Percentiles rank a stretch among this genome's conserved stretches.
phyloP scores from a whole-genome alignment of 2,797 vertebrate species.

The Eidolon dupreanum region DNA sequence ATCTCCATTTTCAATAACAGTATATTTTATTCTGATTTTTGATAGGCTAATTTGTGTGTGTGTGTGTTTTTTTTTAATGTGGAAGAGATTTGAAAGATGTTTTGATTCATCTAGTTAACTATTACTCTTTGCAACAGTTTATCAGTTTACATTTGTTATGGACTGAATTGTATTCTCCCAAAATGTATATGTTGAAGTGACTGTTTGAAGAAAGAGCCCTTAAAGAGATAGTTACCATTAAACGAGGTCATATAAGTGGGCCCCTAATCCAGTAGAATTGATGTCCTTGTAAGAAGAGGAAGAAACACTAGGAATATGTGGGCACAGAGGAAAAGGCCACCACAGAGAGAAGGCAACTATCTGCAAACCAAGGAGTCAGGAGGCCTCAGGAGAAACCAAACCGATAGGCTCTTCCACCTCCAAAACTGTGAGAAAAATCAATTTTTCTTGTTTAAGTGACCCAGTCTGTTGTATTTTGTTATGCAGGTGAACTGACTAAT shows the following conservation, averaged over 20 bases:
- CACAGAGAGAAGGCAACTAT: background rate
- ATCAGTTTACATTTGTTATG: background rate
- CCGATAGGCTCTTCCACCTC: background rate
- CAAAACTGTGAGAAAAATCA: background rate
- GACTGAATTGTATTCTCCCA: background rate
- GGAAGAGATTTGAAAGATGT: background rate
- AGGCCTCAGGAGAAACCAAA: background rate
- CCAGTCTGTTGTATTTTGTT: background rate
- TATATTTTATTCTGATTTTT: constrained; percentile 11
- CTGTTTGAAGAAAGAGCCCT: background rate
- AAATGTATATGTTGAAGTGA: background rate
- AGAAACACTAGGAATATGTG: background rate
- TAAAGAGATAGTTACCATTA: background rate
- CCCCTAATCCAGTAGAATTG: background rate
- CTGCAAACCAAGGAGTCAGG: background rate
- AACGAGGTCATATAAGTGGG: background rate
- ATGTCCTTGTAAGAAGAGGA: background rate
- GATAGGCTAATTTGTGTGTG: background rate
- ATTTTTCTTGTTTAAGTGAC: background rate
- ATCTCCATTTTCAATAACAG: background rate
- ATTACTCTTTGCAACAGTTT: background rate
- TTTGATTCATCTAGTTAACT: background rate
- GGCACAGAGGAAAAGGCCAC: background rate
- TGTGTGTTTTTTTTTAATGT: background rate
- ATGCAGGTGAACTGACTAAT: background rate